These are phyloP conservation scores for Eucera pruinosa DNA, from an alignment of 2,888 invertebrate species.

Conservation along the genomic window DNA sequence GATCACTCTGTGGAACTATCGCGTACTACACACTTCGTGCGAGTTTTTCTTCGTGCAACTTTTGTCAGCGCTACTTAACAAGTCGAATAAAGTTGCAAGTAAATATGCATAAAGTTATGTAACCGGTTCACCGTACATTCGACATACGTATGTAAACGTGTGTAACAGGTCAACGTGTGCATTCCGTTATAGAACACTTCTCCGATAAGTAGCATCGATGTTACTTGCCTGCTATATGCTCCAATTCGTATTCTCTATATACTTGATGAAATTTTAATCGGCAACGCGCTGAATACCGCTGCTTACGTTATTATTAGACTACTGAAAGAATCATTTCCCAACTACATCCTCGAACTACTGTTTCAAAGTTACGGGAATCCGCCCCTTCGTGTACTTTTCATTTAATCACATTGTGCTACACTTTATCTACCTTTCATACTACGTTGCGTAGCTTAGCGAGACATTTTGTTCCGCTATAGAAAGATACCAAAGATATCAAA, in stretches of 20 bases:
- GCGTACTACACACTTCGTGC: not conserved
- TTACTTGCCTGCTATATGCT: constrained; percentile 5
- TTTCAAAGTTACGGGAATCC: constrained; percentile 13
- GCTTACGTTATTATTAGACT: constrained; percentile 17
- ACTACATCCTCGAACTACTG: not conserved
- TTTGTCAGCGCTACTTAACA: constrained; percentile 37
- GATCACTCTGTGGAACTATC: constrained; percentile 10
- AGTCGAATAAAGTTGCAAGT: constrained; percentile 30
- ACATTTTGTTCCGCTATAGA: too few species aligned
- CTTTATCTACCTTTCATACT: not conserved
- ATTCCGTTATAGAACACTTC: constrained; percentile 35
- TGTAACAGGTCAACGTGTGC: constrained; percentile 15
- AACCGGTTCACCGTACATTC: constrained; percentile 19
- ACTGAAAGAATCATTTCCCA: constrained; percentile 7
- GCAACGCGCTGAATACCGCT: not conserved
- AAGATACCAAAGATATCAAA: too few species aligned
- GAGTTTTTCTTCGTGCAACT: constrained; percentile 34
- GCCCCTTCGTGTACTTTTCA: not conserved
- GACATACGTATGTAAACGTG: constrained; percentile 10
- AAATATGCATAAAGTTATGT: constrained; percentile 37
- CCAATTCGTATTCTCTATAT: too few species aligned
- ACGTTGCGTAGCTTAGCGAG: too few species aligned
- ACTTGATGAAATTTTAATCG: constrained; percentile 40
- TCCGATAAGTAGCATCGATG: constrained; percentile 51
- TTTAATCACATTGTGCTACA: not conserved